Base-by-base conservation (phyloP, 2,113 vertebrate species). In the Mastomys coucha region DNA sequence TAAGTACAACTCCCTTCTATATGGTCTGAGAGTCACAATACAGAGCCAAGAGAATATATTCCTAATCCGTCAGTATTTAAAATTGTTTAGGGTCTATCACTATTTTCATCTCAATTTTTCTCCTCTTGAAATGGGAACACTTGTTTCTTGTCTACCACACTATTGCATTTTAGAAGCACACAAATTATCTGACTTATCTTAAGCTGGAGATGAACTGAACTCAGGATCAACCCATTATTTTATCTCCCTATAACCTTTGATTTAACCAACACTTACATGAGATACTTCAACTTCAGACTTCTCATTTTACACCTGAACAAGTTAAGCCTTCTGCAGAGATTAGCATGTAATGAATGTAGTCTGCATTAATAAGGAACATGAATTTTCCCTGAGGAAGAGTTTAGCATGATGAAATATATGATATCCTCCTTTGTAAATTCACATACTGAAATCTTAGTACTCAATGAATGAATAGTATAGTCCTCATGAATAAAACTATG, bases 1-100 rank as follows among this genome's bases (percentile, higher is more conserved):
- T 14, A 7, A 39, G 7, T 26, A 17, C 0, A 14, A 9, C 2
- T 28, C 13, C 7, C 7, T 45, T 24, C 14, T 2, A 16, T 0
- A 0, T 51, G 22, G 2, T 51, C 5, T 65, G 22, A 26, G 2
- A 75, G 14, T 24, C 2, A 45, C 3, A 72, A 20, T 26, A 26
- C 1, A 51, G 31, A 75, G 80, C 7, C 28, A 73, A n/a, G 9
- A 12, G 24, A 60, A 56, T 51, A n/a, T 11, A 58, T 56, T 72
- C 19, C 73, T 17, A 72, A n/a, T 45, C 22, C 2, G 31, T 28
- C 36, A 39, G 5, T 0, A 65, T 28, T 75, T 51, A 63, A 11
- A 75, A 85, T 51, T 39, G 39, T 16, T 63, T 5, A n/a, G 19
- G 9, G 42, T 58, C 9, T 73, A 56, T 53, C 24, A 86, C 2